phyloP scores from a whole-genome alignment of 2,113 vertebrate genomes.

The Sakesphorus luctuosus region DNA sequence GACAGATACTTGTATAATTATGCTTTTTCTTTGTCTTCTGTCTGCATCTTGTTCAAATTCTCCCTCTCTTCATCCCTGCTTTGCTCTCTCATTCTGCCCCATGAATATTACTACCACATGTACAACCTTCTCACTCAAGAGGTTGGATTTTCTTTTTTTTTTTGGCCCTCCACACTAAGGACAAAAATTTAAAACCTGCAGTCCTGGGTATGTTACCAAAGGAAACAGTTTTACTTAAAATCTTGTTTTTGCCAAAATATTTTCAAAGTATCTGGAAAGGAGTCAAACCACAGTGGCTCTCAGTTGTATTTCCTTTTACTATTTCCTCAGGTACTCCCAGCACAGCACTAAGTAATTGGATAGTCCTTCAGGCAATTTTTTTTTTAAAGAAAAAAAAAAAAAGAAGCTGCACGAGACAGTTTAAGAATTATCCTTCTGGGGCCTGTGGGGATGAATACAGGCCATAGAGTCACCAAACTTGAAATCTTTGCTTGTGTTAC shows the following conservation, averaged over 20 bases:
- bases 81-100: not conserved
- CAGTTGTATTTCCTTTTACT: conserved; percentile 84
- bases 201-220: conserved; percentile 83
- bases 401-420: conserved; percentile 62
- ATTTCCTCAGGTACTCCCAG: conserved; percentile 80
- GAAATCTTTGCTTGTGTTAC: conserved; percentile 34
- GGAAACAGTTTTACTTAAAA: conserved; percentile 87
- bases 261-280: conserved; percentile 84
- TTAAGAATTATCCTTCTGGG: conserved; percentile 75
- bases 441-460: conserved; percentile 49
- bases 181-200: conserved; percentile 81
- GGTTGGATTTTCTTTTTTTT: not conserved
- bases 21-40: not conserved
- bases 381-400: not conserved
- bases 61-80: not conserved
- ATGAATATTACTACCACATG: not conserved
- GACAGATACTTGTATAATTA: not conserved
- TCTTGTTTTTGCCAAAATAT: conserved; percentile 84
- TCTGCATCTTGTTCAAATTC: not conserved
- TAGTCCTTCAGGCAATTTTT: conserved; percentile 77
- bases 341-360: conserved; percentile 78
- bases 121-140: conserved; percentile 39
- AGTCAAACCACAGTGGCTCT: conserved; percentile 84
- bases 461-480: conserved; percentile 37
- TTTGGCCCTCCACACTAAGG: conserved; percentile 49